phyloP scores from a whole-genome alignment of 1,140 invertebrate genomes.

The Zaprionus ornatus region DNA sequence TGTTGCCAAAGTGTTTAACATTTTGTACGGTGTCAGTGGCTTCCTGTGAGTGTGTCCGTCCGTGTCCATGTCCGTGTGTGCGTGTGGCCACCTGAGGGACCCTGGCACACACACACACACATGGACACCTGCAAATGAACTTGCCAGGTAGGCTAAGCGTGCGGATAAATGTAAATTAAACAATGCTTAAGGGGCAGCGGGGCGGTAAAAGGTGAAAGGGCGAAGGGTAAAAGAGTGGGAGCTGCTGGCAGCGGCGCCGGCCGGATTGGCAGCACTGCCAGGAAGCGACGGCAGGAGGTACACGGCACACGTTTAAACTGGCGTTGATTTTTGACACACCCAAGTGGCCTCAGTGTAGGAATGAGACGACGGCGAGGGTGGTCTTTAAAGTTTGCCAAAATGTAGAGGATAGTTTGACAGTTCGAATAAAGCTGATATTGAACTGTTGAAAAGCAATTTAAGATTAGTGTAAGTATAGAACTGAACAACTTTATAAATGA shows the following conservation, averaged over 20 bases:
- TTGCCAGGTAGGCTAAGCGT: constrained; percentile 69
- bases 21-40: constrained; percentile 83
- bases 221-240: neutral
- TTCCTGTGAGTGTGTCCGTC: constrained; percentile 59
- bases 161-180: constrained; percentile 83
- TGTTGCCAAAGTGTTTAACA: constrained; percentile 83
- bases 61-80: constrained; percentile 46
- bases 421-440: neutral
- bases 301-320: constrained; percentile 51
- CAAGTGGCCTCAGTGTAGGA: constrained; percentile 18
- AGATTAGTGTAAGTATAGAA: too few species aligned
- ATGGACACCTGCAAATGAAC: constrained; percentile 65
- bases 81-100: constrained; percentile 60
- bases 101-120: constrained; percentile 24
- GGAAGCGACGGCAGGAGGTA: constrained; percentile 1
- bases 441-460: too few species aligned
- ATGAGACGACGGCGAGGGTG: neutral
- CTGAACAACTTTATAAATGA: too few species aligned
- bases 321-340: constrained; percentile 62
- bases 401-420: neutral
- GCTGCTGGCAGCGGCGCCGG: constrained; percentile 16
- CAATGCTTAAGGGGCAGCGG: constrained; percentile 54
- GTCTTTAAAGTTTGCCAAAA: constrained; percentile 1
- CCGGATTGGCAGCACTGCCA: constrained; percentile 17
- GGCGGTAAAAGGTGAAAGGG: neutral